phyloP scores from a whole-genome alignment of 2,888 invertebrate genomes.

The Oscheius sp. region DNA sequence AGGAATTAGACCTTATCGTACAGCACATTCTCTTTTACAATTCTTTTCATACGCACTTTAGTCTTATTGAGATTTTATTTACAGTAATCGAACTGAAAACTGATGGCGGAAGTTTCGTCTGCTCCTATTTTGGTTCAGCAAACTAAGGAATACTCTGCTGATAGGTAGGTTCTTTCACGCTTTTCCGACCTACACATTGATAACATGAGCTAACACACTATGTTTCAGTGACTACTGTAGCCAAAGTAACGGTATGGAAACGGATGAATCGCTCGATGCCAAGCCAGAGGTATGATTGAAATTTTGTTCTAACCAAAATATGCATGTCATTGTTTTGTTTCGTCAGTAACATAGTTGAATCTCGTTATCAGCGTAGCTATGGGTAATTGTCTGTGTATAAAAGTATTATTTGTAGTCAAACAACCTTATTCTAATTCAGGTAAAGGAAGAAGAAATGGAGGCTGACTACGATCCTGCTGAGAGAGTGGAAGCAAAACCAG shows the following conservation, averaged over 20 bases:
- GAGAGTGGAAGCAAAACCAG: conserved; percentile 29
- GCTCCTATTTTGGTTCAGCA: conserved; percentile 32
- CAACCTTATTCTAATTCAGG: background rate
- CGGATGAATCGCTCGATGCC: conserved; percentile 5
- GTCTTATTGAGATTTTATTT: background rate
- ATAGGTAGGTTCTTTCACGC: conserved; percentile 11
- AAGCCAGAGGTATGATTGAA: conserved; percentile 10
- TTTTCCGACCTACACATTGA: background rate
- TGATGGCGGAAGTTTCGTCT: conserved; percentile 44
- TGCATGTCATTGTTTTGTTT: background rate
- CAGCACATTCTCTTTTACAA: too few relatives aligned
- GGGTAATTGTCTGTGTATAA: too few relatives aligned
- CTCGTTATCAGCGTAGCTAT: too few relatives aligned
- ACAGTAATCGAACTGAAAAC: conserved; percentile 34
- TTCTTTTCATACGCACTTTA: background rate
- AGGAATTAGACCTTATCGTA: too few relatives aligned
- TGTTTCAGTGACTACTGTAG: conserved; percentile 38
- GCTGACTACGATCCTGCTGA: conserved; percentile 38
- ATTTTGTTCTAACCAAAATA: background rate
- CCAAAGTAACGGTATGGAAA: conserved; percentile 32
- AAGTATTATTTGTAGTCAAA: too few relatives aligned
- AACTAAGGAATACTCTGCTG: conserved; percentile 35
- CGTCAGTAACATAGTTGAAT: background rate
- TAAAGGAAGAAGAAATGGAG: conserved; percentile 26
- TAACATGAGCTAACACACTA: background rate